phyloP scores from a whole-genome alignment of 2,888 invertebrate species.

The Spodoptera picta region DNA sequence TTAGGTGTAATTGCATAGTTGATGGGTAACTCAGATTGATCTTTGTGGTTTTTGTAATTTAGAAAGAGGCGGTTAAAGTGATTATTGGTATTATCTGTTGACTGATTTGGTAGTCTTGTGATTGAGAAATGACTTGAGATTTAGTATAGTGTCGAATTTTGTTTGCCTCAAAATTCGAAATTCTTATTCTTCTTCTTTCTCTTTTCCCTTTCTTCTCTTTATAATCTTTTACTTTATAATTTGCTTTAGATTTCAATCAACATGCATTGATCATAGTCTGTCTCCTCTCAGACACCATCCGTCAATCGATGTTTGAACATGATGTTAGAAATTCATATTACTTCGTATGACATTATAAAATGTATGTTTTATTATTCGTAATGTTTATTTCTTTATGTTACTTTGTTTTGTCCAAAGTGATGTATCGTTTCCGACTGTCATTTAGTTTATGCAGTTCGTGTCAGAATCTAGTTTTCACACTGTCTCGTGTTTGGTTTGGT shows the following conservation, averaged over 20 bases:
- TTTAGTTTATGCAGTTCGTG: constrained; percentile 13
- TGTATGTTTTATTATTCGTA: constrained; percentile 7
- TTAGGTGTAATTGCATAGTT: constrained; percentile 55
- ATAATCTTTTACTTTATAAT: too few relatives aligned
- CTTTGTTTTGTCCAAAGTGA: constrained; percentile 20
- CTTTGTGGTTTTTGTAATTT: constrained; percentile 43
- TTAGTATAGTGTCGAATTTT: too few relatives aligned
- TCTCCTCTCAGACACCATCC: too few relatives aligned
- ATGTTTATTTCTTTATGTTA: constrained; percentile 10
- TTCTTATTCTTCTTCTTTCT: too few relatives aligned
- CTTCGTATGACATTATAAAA: constrained; percentile 13
- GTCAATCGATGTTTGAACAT: too few relatives aligned
- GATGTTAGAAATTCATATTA: background rate
- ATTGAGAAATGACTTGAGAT: too few relatives aligned
- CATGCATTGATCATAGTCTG: too few relatives aligned
- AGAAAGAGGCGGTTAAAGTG: constrained; percentile 22
- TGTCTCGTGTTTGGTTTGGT: constrained; percentile 11
- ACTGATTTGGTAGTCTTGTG: too few relatives aligned
- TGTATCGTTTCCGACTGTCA: constrained; percentile 37
- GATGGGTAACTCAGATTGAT: constrained; percentile 33
- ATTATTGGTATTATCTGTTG: constrained; percentile 15
- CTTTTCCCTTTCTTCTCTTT: too few relatives aligned
- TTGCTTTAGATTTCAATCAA: too few relatives aligned
- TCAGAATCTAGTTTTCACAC: constrained; percentile 17
- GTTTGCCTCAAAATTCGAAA: too few relatives aligned